Percentiles rank a stretch among this genome's conserved stretches.
Evolutionary conservation across 2,113 vertebrate genomes (phyloP).

Genomic region (Lagopus muta): DNA sequence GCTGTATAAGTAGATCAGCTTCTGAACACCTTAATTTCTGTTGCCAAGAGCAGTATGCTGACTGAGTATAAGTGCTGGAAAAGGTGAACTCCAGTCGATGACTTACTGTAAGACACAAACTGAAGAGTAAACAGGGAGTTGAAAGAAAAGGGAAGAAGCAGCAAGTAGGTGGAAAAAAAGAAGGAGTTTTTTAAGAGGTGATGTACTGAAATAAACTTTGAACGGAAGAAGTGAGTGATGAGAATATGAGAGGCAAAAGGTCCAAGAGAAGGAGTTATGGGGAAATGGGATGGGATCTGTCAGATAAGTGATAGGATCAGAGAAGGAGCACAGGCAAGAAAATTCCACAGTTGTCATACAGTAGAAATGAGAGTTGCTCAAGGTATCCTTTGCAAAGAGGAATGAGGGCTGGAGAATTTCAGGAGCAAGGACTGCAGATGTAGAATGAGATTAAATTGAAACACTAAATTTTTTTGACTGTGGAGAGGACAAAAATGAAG

Average conservation of each 20-base stretch:
- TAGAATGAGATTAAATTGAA: background rate
- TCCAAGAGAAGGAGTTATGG: background rate
- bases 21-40: background rate
- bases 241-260: background rate
- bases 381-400: background rate
- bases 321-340: background rate
- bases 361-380: background rate
- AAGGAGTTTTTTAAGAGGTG: background rate
- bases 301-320: background rate
- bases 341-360: background rate
- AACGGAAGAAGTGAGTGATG: background rate
- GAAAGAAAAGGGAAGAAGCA: background rate
- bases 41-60: background rate
- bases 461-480: fast-evolving
- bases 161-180: background rate
- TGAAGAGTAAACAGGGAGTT: background rate
- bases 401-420: background rate
- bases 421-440: background rate
- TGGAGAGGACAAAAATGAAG: background rate
- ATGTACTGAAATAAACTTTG: background rate
- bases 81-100: background rate
- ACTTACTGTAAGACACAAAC: background rate
- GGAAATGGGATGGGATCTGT: background rate
- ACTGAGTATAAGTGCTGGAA: fast-evolving
- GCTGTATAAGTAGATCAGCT: background rate